These are phyloP conservation scores for Lacerta agilis DNA, from an alignment of 2,797 vertebrate genomes.

Conservation along the genomic window DNA sequence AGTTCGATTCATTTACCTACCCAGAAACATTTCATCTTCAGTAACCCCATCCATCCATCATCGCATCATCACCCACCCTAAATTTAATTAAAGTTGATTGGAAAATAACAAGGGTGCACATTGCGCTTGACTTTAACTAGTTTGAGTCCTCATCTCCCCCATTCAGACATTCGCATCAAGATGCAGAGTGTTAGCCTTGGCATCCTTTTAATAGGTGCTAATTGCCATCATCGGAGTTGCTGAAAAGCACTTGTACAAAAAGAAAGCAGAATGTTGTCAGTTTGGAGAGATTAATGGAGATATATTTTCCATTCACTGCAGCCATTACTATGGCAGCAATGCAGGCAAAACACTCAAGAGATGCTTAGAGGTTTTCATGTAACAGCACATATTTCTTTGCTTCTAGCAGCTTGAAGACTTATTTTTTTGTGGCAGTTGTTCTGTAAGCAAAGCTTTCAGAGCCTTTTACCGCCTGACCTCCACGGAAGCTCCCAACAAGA, in stretches of 20 bases:
- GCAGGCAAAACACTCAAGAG: not conserved
- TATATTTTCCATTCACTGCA: not conserved
- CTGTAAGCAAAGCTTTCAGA: not conserved
- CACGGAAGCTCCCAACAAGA: constrained; percentile 22
- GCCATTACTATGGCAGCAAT: not conserved
- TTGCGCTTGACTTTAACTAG: not conserved
- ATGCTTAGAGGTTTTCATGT: constrained; percentile 39
- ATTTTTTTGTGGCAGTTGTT: constrained; percentile 52
- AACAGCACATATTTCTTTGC: constrained; percentile 45
- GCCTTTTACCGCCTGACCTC: constrained; percentile 31
- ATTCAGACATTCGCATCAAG: not conserved
- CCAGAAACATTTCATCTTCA: too few relatives aligned
- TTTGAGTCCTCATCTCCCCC: not conserved
- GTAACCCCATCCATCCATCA: too few relatives aligned
- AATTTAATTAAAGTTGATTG: too few relatives aligned
- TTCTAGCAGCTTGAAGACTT: constrained; percentile 55
- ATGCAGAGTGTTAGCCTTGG: not conserved
- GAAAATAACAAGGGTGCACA: not conserved
- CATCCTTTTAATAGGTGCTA: not conserved
- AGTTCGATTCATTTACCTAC: too few relatives aligned
- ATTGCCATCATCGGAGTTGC: not conserved
- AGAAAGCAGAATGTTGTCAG: not conserved
- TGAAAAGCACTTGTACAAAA: not conserved
- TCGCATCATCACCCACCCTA: too few relatives aligned
- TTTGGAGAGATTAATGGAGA: not conserved